These are phyloP conservation scores for Bryconaethiops microstoma DNA, from an alignment of 2,797 vertebrate genomes.

Conservation along the genomic window DNA sequence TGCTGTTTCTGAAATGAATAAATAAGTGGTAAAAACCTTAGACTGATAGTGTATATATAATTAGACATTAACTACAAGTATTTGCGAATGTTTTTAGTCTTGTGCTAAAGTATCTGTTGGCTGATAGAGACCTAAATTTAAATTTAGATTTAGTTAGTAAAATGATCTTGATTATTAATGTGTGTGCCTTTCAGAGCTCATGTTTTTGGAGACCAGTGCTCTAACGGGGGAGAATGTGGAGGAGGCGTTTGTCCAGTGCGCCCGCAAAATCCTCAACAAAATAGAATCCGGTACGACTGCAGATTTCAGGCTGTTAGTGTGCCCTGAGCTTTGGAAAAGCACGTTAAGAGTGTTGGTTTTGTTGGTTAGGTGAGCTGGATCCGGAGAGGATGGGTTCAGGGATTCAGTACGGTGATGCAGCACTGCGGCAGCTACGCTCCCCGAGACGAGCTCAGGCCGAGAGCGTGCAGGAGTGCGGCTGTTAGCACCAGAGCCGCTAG, in stretches of 20 bases:
- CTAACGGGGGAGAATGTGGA: conserved; percentile 93
- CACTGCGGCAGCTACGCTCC: conserved; percentile 87
- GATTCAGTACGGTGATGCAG: conserved; percentile 91
- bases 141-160: too few species aligned
- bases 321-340: neutral
- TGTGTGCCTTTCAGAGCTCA: conserved; percentile 79
- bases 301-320: neutral
- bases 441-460: conserved; percentile 85
- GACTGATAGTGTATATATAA: too few species aligned
- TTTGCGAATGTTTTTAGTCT: too few species aligned
- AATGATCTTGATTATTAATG: neutral
- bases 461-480: conserved; percentile 90
- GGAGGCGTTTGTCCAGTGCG: conserved; percentile 92
- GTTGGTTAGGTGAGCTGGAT: conserved; percentile 85
- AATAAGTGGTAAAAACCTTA: too few species aligned
- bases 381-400: conserved; percentile 95
- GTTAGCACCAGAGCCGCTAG: conserved; percentile 74
- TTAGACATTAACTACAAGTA: too few species aligned
- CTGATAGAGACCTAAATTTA: neutral
- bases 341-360: conserved; percentile 12
- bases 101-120: too few species aligned
- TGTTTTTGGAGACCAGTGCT: conserved; percentile 94
- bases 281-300: conserved; percentile 89
- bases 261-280: conserved; percentile 91
- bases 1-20: too few species aligned